Evolutionary conservation across 2,888 invertebrate species (phyloP), one percentile per base, ranked within the genome.

Genomic region (Tetranychus piercei): DNA sequence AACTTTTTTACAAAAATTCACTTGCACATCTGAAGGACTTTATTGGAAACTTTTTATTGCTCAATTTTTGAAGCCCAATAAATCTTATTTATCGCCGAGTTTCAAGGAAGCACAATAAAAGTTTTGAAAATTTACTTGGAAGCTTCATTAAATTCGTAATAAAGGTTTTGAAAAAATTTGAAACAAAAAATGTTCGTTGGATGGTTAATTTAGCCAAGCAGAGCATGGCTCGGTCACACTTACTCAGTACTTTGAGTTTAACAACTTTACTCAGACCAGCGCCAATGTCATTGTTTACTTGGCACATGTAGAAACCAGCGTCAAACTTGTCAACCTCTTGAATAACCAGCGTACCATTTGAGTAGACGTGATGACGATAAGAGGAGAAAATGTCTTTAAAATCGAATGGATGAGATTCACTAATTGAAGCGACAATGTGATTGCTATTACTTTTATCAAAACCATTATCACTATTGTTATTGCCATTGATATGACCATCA

Each of bases 181-280:
- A 5, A 55, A 55, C 9, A 55, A 55, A 55, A 45, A 15, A 55
- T 55, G 2, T 55, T 15, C 1, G 22, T 34, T 18, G 93, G 92
- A 83, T 96, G 96, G 73, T 91, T 92, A 76, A 94, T 94, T 84
- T 95, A 94, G 82, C 96, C 96, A 71, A 95, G 85, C 34, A 78
- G 78, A 55, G 4, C 4, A 65, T n/a, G 3, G 4, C 34, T 34
- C 34, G 34, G 34, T 3, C 0, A 34, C 5, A 43, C 71, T 71
- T 71, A 71, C 71, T 45, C 18, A 44, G 44, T 11, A 71, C 71
- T 44, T n/a, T 71, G 11, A 71, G 15, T 44, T 20, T n/a, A 1
- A 71, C 71, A 71, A 71, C 71, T 71, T 71, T 71, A 34, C 71
- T 71, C 9, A 71, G 43, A 71, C 71, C 71, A 45, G 71, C 64